A percentile compares a stretch with the other conserved stretches of the same genome.
Evolutionary conservation across 1,140 invertebrate species (phyloP).

Genomic region (Drosophila murphyi): DNA sequence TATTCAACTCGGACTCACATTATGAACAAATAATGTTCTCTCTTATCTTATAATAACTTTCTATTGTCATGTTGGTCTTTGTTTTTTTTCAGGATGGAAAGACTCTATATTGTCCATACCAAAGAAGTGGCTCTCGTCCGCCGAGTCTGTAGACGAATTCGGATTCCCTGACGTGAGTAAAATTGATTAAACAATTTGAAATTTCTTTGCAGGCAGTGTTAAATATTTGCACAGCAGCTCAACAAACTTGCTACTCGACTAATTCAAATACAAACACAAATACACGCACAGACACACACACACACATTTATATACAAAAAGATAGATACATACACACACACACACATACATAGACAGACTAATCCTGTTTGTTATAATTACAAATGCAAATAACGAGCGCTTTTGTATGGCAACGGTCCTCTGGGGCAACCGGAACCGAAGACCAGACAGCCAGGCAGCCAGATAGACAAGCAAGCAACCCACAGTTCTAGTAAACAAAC

Average conservation of each 20-base stretch:
- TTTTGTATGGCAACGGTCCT: constrained; percentile 64
- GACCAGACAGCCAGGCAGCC: constrained; percentile 22
- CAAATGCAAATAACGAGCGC: constrained; percentile 82
- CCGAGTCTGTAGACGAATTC: constrained; percentile 85
- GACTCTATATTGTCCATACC: constrained; percentile 88
- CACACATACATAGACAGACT: constrained; percentile 49
- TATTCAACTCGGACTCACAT: neutral
- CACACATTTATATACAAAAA: neutral
- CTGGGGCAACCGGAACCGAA: constrained; percentile 36
- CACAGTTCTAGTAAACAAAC: constrained; percentile 55
- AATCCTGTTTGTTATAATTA: constrained; percentile 84
- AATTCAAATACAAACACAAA: constrained; percentile 65
- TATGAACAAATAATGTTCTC: neutral
- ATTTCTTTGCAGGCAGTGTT: constrained; percentile 47
- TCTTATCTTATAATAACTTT: neutral
- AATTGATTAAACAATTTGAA: constrained; percentile 73
- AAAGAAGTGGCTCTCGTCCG: constrained; percentile 88
- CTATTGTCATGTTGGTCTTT: constrained; percentile 25
- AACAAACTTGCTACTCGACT: constrained; percentile 64
- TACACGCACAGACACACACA: constrained; percentile 23
- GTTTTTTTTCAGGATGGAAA: constrained; percentile 86
- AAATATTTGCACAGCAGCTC: constrained; percentile 66
- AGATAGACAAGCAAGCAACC: constrained; percentile 28
- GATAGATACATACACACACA: constrained; percentile 14
- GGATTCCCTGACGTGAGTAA: constrained; percentile 84